Evolutionary conservation across 2,888 invertebrate genomes (phyloP), one percentile per base, ranked within the genome.

Genomic region (Keiferia lycopersicella): DNA sequence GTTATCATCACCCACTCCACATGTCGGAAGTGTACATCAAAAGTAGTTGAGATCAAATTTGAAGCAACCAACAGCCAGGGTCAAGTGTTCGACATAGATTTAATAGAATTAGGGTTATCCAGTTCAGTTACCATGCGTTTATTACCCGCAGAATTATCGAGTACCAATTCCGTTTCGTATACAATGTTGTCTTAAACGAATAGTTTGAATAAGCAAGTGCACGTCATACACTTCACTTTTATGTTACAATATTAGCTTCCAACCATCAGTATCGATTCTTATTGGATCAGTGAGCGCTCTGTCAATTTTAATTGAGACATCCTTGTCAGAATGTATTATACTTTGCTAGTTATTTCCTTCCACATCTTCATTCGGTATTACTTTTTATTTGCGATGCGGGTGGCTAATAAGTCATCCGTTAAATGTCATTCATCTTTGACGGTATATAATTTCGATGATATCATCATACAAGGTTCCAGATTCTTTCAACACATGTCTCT

Each of bases 31-130:
- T 84, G 75, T 70, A 67, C 68, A 83, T 87, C 83, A 82, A 81
- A 80, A 79, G 81, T 78, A 82, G 80, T 86, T 84, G 78, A 80
- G 79, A 82, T 78, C 81, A 83, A 84, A 84, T 86, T 83, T 79
- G 76, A 82, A 79, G 80, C 75, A 78, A 77, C 82, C 82, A 79
- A 80, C 79, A 76, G 79, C 20, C 26, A 59, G 39, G 14, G 14
- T 22, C 14, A 68, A 34, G 34, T 8, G 72, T 67, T 66, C 69
- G 48, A 65, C 62, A 64, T 41, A 60, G 57, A 57, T 60, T 68
- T 71, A 58, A 58, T 30, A 56, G 18, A 22, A 53, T 53, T 22
- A 26, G 20, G 51, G 22, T 26, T 26, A 30, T 56, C 10, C 26
- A n/a, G 16, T 56, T 34, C 26, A 26, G 34, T 56, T 34, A 34